phyloP scores from a whole-genome alignment of 2,888 invertebrate genomes.

The Bombylius major region DNA sequence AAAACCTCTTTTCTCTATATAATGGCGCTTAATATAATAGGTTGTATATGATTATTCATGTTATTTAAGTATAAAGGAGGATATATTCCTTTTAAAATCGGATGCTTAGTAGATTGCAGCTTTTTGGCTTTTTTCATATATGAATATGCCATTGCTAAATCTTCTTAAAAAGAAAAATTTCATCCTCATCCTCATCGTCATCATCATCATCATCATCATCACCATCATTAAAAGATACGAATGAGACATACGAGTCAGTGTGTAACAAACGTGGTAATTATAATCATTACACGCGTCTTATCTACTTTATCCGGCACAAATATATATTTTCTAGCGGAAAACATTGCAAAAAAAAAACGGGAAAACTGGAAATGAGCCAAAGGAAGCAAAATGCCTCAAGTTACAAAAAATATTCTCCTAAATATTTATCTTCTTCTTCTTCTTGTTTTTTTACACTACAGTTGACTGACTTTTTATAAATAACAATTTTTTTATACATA shows the following conservation, averaged over 20 bases:
- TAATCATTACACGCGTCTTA: constrained; percentile 12
- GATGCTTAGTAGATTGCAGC: no score
- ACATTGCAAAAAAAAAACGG: neutral
- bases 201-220: neutral
- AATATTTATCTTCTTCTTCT: no score
- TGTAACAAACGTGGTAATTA: constrained; percentile 8
- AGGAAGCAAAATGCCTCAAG: neutral
- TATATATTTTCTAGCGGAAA: neutral
- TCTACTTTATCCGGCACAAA: constrained; percentile 4
- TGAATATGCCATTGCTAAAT: neutral
- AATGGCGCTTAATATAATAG: no score
- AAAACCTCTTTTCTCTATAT: no score
- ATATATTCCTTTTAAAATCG: no score
- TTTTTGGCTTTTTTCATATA: no score
- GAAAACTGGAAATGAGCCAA: constrained; percentile 9
- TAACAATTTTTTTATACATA: no score
- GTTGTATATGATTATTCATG: no score
- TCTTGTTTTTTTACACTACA: no score
- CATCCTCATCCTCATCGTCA: neutral
- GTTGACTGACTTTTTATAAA: no score
- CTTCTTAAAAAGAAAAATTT: neutral
- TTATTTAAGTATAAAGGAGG: no score
- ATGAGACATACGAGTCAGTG: neutral
- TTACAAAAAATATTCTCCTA: neutral
- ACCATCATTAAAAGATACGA: neutral